Conservation (phyloP, 1,140 invertebrate species). For the Oryctes rhinoceros region DNA sequence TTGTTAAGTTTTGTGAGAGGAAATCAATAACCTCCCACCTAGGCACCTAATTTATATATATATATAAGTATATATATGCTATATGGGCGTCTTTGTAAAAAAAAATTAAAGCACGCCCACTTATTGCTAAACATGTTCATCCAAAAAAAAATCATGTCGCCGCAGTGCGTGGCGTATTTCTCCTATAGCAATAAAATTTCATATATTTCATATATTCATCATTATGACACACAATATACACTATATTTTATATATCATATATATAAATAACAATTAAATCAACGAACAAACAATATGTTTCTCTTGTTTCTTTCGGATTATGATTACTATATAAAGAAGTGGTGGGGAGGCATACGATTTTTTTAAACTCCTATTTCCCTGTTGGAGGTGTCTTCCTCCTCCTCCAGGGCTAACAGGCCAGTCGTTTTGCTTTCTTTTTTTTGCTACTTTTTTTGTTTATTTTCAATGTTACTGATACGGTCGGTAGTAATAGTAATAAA, state of each 20-base stretch:
- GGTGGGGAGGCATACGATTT: slow-evolving; percentile 37
- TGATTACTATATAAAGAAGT: slow-evolving; percentile 30
- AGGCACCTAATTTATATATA: slow-evolving; percentile 55
- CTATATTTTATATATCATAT: slow-evolving; percentile 43
- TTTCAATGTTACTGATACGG: neutral
- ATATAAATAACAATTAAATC: slow-evolving; percentile 53
- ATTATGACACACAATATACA: slow-evolving; percentile 52
- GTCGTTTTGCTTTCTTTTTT: slow-evolving; percentile 37
- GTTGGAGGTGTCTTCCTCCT: neutral
- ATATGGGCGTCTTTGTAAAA: slow-evolving; percentile 49
- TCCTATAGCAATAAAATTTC: neutral
- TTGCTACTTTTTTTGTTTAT: neutral
- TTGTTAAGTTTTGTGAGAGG: slow-evolving; percentile 45
- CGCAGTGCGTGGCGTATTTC: slow-evolving; percentile 46
- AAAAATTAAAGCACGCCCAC: slow-evolving; percentile 51
- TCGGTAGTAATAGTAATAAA: slow-evolving; percentile 27
- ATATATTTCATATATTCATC: slow-evolving; percentile 43
- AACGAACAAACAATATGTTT: slow-evolving; percentile 54
- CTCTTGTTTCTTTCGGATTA: neutral
- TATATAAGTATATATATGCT: slow-evolving; percentile 46
- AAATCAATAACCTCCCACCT: slow-evolving; percentile 50
- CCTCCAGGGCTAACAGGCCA: neutral
- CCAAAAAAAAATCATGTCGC: slow-evolving; percentile 49
- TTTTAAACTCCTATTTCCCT: slow-evolving; percentile 7
- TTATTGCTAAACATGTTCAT: slow-evolving; percentile 58